Conservation (phyloP, 2,113 vertebrate species). For the Eolophus roseicapilla region DNA sequence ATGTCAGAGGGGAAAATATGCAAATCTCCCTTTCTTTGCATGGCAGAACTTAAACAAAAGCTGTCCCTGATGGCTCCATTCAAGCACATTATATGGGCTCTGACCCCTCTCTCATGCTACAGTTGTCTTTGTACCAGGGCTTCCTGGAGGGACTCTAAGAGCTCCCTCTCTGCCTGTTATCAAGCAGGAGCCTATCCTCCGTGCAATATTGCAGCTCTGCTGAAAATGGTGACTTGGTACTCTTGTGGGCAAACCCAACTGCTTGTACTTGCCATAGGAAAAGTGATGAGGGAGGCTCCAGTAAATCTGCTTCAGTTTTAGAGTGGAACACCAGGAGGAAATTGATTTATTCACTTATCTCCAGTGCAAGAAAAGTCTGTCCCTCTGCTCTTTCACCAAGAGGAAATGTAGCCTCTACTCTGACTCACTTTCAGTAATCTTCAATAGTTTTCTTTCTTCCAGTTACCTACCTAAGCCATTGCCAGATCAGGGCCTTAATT, state of each 20-base stretch:
- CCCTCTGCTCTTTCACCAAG: neutral
- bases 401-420: neutral
- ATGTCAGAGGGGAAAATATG: neutral
- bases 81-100: neutral
- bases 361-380: neutral
- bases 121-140: neutral
- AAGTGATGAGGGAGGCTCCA: neutral
- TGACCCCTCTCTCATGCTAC: neutral
- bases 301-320: neutral
- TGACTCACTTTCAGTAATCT: neutral
- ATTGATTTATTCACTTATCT: neutral
- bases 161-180: neutral
- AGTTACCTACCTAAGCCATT: neutral
- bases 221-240: neutral
- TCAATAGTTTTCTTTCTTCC: neutral
- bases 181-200: neutral
- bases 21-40: neutral
- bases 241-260: neutral
- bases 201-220: neutral
- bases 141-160: neutral
- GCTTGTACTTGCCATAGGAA: neutral
- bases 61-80: neutral
- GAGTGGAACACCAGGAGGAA: neutral
- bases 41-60: conserved; percentile 12
- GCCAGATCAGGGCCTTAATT: neutral